phyloP scores from a whole-genome alignment of 2,797 vertebrate genomes.

The Clarias platycephalus region DNA sequence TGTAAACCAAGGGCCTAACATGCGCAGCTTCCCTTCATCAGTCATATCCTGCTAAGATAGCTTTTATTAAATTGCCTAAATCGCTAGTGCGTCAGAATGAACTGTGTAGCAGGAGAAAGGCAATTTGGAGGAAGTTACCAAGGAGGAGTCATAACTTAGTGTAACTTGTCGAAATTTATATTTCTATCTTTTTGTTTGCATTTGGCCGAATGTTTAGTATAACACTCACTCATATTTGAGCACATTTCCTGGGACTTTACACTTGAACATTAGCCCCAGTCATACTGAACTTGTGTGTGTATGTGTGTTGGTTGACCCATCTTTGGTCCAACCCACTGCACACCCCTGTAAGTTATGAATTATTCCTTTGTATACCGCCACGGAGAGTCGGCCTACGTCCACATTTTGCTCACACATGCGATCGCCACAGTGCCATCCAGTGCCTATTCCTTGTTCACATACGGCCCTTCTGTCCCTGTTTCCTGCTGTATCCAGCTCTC shows the following conservation, averaged over 20 bases:
- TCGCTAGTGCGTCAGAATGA: neutral
- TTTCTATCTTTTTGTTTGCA: neutral
- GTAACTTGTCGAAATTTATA: neutral
- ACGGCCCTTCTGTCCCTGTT: constrained; percentile 5
- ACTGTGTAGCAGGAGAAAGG: neutral
- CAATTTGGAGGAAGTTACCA: neutral
- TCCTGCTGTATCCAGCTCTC: neutral
- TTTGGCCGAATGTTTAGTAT: neutral
- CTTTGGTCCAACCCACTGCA: neutral
- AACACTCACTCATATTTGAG: neutral
- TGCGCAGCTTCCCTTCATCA: neutral
- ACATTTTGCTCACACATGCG: constrained; percentile 28
- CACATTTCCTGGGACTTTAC: neutral
- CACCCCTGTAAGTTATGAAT: constrained; percentile 39
- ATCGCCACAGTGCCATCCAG: constrained; percentile 51
- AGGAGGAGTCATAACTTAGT: neutral
- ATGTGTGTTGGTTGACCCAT: neutral
- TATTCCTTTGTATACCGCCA: constrained; percentile 47
- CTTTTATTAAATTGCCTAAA: neutral
- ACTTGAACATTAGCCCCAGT: neutral
- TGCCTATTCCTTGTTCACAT: constrained; percentile 39
- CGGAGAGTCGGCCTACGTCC: constrained; percentile 32
- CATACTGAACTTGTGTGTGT: neutral
- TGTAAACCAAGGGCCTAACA: neutral
- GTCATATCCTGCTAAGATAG: neutral